A percentile compares a stretch with the other conserved stretches of the same genome.
These are phyloP conservation scores for Lepidocolaptes lacrymiger DNA, from an alignment of 2,797 vertebrate genomes.

Conservation along the genomic window DNA sequence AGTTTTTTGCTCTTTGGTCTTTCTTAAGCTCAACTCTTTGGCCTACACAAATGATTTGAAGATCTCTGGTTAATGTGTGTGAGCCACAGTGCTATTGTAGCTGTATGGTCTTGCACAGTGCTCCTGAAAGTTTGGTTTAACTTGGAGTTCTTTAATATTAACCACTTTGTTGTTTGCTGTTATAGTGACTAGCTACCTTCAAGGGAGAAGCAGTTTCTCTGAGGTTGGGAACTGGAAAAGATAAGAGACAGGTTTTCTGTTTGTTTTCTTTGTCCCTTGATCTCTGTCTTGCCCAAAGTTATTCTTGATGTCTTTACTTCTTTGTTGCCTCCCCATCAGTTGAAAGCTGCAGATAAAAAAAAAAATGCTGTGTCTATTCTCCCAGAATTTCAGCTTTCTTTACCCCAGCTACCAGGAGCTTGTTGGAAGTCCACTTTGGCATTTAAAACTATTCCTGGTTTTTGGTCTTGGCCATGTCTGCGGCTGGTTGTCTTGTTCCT, in stretches of 20 bases:
- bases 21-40: neutral
- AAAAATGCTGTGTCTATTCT: neutral
- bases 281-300: neutral
- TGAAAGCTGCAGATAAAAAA: neutral
- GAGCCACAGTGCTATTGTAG: neutral
- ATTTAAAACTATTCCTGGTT: slow-evolving; percentile 12
- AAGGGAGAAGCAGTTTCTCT: neutral
- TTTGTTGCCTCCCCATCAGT: neutral
- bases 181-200: neutral
- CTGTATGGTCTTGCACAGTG: neutral
- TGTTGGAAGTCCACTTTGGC: neutral
- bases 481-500: slow-evolving; percentile 12
- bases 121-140: neutral
- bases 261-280: neutral
- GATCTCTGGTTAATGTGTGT: neutral
- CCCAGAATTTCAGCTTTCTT: neutral
- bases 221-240: neutral
- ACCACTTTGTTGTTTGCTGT: neutral
- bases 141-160: neutral
- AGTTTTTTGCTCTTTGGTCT: neutral
- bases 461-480: neutral
- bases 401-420: neutral
- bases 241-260: neutral
- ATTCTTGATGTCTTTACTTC: neutral
- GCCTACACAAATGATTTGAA: neutral